These are phyloP conservation scores for Harpagus bidentatus DNA, from an alignment of 2,113 vertebrate species.

Conservation along the genomic window DNA sequence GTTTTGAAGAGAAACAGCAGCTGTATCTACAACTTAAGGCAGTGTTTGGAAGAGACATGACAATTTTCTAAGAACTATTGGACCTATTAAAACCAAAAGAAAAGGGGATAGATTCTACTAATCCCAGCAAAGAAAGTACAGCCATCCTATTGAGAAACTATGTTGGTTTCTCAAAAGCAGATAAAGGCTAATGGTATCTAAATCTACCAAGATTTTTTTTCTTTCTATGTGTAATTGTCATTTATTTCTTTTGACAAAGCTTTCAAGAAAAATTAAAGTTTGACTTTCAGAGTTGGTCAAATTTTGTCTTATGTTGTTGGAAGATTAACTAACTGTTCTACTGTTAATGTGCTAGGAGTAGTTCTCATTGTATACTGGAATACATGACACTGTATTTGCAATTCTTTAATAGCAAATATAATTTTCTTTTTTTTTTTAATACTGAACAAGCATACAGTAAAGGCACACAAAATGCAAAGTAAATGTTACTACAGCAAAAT, in stretches of 20 bases:
- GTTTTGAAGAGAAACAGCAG: not conserved
- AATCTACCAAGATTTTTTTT: not conserved
- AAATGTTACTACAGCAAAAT: not conserved
- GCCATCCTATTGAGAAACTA: not conserved
- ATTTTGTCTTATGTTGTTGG: not conserved
- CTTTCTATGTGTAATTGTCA: not conserved
- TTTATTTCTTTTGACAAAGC: not conserved
- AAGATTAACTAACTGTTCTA: not conserved
- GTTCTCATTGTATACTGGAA: not conserved
- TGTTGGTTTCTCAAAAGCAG: not conserved
- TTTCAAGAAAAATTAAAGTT: not conserved
- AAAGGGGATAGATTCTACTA: not conserved
- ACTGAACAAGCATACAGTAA: not conserved
- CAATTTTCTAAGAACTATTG: not conserved
- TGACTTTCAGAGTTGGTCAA: not conserved
- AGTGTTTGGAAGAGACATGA: not conserved
- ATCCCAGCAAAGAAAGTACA: not conserved
- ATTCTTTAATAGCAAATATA: not conserved
- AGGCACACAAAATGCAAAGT: not conserved
- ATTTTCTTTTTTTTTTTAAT: not conserved
- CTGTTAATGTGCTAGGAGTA: not conserved
- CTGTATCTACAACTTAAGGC: not conserved
- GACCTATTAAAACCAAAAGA: not conserved
- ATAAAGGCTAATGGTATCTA: not conserved
- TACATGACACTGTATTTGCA: not conserved